A percentile compares a stretch with the other conserved stretches of the same genome.
Conservation (phyloP, 2,888 invertebrate species). For the Thysanoteuthis rhombus region DNA sequence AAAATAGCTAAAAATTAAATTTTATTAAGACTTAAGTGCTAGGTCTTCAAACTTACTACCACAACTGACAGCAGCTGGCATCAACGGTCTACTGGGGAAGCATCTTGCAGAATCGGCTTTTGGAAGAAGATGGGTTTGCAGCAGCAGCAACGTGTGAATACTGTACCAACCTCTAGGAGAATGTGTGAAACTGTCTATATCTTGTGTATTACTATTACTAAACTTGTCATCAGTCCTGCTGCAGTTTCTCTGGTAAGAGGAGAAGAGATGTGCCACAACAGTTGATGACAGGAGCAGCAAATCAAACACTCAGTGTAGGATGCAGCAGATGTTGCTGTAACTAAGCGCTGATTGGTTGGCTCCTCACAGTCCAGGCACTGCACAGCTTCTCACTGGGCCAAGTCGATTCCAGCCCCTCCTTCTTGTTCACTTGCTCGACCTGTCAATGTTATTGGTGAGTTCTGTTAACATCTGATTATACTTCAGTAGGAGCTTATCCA, state of each 20-base stretch:
- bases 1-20: not conserved
- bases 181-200: not conserved
- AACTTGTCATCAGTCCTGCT: not conserved
- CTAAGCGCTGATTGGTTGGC: slow-evolving; percentile 22
- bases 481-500: slow-evolving; percentile 17
- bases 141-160: not conserved
- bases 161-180: not conserved
- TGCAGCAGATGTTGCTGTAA: slow-evolving; percentile 21
- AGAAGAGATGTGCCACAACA: not conserved
- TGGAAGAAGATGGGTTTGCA: not conserved
- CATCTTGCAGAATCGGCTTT: slow-evolving; percentile 19
- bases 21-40: slow-evolving; percentile 21
- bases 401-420: slow-evolving; percentile 22
- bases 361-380: not conserved
- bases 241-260: not conserved
- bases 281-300: not conserved
- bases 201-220: slow-evolving; percentile 1
- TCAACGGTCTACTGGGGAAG: not conserved
- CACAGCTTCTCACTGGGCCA: slow-evolving; percentile 26
- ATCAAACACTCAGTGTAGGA: slow-evolving; percentile 14
- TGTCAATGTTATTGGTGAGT: slow-evolving; percentile 28
- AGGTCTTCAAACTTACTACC: slow-evolving; percentile 15
- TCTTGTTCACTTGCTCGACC: slow-evolving; percentile 19
- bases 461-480: slow-evolving; percentile 16
- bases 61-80: slow-evolving; percentile 12